Evolutionary conservation across 2,113 vertebrate genomes (phyloP).

Genomic region (Brachyhypopomus occidentalis): DNA sequence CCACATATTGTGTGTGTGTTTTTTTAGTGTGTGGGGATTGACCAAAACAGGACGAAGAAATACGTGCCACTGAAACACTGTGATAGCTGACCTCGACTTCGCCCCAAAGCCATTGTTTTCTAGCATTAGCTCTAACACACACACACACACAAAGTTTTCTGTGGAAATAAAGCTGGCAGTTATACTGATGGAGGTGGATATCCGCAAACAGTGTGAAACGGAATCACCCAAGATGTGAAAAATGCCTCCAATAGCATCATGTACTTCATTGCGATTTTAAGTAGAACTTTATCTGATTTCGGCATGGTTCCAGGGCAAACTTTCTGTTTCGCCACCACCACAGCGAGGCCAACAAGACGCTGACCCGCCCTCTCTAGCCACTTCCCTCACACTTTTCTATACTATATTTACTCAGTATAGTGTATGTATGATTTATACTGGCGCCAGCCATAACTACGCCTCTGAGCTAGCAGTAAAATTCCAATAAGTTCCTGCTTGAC

Average conservation of each 20-base stretch:
- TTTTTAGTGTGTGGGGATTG: conserved; percentile 28
- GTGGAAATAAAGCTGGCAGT: conserved; percentile 39
- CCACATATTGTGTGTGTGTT: conserved; percentile 50
- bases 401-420: neutral
- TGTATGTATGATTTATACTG: conserved; percentile 18
- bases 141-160: conserved; percentile 28
- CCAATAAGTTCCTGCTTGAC: conserved; percentile 27
- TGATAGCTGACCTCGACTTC: conserved; percentile 53
- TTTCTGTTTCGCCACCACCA: too few relatives aligned
- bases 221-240: neutral
- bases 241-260: conserved; percentile 30
- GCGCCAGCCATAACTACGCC: conserved; percentile 13
- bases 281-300: neutral
- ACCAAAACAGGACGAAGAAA: conserved; percentile 55
- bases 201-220: conserved; percentile 48
- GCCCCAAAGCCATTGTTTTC: conserved; percentile 53
- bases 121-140: conserved; percentile 20
- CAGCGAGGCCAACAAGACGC: too few relatives aligned
- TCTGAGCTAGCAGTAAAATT: conserved; percentile 21
- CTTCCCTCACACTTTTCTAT: neutral
- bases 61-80: conserved; percentile 47
- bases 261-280: neutral
- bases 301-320: neutral
- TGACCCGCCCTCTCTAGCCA: neutral
- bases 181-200: conserved; percentile 50